Conservation (phyloP, 1,140 invertebrate genomes). For the Colletes gigas region DNA sequence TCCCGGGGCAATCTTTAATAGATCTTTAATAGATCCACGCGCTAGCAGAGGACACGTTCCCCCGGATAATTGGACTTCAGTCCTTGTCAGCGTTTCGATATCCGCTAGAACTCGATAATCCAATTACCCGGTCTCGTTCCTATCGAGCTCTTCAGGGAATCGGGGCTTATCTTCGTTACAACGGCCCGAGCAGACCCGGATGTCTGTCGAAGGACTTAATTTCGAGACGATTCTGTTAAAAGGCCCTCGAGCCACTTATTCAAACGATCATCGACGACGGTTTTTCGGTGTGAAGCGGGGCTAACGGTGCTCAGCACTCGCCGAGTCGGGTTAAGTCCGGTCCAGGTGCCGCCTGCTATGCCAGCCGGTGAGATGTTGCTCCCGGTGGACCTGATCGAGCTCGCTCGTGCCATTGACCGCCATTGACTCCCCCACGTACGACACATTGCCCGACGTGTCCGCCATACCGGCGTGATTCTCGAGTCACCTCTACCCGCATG, state of each 20-base stretch:
- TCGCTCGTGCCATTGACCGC: slow-evolving; percentile 80
- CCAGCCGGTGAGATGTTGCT: slow-evolving; percentile 72
- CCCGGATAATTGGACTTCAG: no score
- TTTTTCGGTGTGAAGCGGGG: slow-evolving; percentile 57
- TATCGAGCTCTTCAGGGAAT: no score
- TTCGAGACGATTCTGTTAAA: background rate
- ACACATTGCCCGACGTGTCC: slow-evolving; percentile 61
- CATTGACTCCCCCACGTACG: slow-evolving; percentile 78
- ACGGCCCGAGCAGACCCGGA: no score
- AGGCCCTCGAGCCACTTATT: background rate
- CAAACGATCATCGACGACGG: background rate
- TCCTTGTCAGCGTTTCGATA: no score
- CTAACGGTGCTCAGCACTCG: slow-evolving; percentile 66
- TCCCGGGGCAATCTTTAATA: no score
- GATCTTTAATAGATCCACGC: no score
- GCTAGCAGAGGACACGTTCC: no score
- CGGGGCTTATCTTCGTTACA: no score
- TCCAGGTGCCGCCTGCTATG: slow-evolving; percentile 70
- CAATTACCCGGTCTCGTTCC: no score
- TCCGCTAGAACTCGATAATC: no score
- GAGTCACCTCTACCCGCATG: slow-evolving; percentile 33
- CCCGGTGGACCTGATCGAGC: slow-evolving; percentile 74
- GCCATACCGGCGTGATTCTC: slow-evolving; percentile 39
- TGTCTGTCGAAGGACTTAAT: background rate
- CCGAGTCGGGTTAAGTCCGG: slow-evolving; percentile 65